phyloP scores from a whole-genome alignment of 2,113 vertebrate genomes.

The Lipophrys pholis region DNA sequence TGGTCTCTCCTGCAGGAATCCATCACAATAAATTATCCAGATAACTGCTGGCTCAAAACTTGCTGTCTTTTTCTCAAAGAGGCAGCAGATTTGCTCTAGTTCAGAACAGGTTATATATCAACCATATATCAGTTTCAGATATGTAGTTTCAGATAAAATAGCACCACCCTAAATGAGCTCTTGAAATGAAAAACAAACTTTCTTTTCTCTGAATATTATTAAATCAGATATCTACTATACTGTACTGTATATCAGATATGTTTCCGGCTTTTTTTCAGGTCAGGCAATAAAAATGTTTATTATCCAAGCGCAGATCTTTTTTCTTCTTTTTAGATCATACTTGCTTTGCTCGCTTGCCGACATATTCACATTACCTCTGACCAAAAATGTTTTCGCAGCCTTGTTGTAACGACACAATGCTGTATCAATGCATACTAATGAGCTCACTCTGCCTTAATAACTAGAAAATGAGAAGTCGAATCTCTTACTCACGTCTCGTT shows the following conservation, averaged over 20 bases:
- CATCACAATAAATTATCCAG: background rate
- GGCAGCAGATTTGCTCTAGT: background rate
- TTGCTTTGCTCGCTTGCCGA: background rate
- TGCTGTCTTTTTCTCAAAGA: background rate
- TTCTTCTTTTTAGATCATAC: background rate
- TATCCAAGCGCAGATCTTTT: background rate
- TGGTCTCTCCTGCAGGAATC: background rate
- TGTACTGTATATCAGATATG: background rate
- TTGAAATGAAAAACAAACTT: conserved; percentile 2
- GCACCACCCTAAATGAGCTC: background rate
- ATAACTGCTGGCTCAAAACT: conserved; percentile 9
- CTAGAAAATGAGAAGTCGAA: conserved; percentile 16
- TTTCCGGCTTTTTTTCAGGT: background rate
- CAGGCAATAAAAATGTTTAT: conserved; percentile 3
- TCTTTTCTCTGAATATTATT: conserved; percentile 5
- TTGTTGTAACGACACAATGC: conserved; percentile 26
- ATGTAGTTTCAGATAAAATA: conserved; percentile 17
- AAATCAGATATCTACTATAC: background rate
- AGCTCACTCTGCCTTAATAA: conserved; percentile 37
- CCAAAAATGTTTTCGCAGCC: conserved; percentile 30
- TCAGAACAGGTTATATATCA: background rate
- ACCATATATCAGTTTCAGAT: conserved; percentile 12
- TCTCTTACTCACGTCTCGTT: conserved; percentile 10
- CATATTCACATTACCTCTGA: background rate
- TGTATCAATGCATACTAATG: conserved; percentile 49